Base-by-base conservation (phyloP, 2,113 vertebrate genomes). In the Nasalis larvatus region DNA sequence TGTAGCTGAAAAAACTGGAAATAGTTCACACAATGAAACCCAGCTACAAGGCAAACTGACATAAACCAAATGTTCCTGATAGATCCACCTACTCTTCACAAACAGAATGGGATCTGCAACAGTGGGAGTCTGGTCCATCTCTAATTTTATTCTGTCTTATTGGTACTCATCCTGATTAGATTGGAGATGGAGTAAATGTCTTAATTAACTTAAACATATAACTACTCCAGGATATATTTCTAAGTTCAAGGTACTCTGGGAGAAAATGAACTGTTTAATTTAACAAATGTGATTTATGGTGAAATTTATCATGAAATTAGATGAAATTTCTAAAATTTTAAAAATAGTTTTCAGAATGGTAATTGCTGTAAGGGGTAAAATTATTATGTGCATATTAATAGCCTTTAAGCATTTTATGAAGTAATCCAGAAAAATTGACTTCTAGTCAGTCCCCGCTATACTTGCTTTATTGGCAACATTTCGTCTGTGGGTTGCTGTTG, bases 81-180 rank as follows among this genome's bases (percentile, higher is more conserved):
- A 97, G 97, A 98, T 98, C 93, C 84, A 96, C 98, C 96, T 97
- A 97, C 98, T 97, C 96, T 86, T 97, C 92, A 93, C 71, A 97
- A 97, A 97, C 74, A 97, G 98, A 97, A 98, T 92, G 96, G 95
- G 95, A 97, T 97, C 96, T 97, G 97, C 92, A 97, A 91, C 89
- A 95, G 98, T 95, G 73, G 97, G 97, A 96, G 93, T 94, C 91
- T 97, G 92, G 94, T 91, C 94, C 96, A 23, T 89, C 88, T 98
- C 96, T 98, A 97, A 98, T 97, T 99, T 98, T 98, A 97, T 98
- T 98, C 73, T 97, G 84, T 98, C 96, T 98, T 98, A 97, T 97
- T 98, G 97, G 91, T 97, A 81, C 83, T 89, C 77, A 97, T 97
- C 60, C 96, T 98, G 96, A 97, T 98, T 98, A 97, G 97, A 97